A percentile compares a stretch with the other conserved stretches of the same genome.
phyloP scores from a whole-genome alignment of 2,113 vertebrate species.

The Colossoma macropomum region DNA sequence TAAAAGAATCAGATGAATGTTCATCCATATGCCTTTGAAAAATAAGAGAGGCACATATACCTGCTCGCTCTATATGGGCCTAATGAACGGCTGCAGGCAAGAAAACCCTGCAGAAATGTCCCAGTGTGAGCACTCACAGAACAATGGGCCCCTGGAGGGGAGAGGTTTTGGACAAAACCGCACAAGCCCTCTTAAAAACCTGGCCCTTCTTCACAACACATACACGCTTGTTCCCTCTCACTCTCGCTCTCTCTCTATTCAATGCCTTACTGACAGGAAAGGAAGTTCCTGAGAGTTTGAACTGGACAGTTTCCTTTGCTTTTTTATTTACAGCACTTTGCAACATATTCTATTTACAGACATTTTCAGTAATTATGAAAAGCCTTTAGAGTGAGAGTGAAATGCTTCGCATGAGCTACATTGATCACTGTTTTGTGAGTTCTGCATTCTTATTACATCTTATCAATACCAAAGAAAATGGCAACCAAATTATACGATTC shows the following conservation, averaged over 20 bases:
- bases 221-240: neutral
- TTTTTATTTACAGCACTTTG: constrained; percentile 7
- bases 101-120: constrained; percentile 25
- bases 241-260: neutral
- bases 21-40: neutral
- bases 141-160: constrained; percentile 47
- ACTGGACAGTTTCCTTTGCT: constrained; percentile 37
- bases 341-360: neutral
- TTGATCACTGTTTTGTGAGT: no score
- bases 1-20: neutral
- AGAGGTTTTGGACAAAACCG: constrained; percentile 36
- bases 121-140: constrained; percentile 26
- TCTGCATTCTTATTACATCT: no score
- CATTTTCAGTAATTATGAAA: neutral
- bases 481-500: no score
- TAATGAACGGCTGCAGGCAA: constrained; percentile 24
- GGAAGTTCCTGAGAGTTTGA: constrained; percentile 10
- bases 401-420: no score
- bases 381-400: no score
- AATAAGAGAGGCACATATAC: neutral
- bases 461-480: no score
- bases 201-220: constrained; percentile 17
- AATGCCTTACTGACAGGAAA: constrained; percentile 18
- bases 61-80: neutral
- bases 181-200: constrained; percentile 31